A percentile compares a stretch with the other conserved stretches of the same genome.
These are phyloP conservation scores for Drosophila emarginata DNA, from an alignment of 2,888 invertebrate species.

Conservation along the genomic window DNA sequence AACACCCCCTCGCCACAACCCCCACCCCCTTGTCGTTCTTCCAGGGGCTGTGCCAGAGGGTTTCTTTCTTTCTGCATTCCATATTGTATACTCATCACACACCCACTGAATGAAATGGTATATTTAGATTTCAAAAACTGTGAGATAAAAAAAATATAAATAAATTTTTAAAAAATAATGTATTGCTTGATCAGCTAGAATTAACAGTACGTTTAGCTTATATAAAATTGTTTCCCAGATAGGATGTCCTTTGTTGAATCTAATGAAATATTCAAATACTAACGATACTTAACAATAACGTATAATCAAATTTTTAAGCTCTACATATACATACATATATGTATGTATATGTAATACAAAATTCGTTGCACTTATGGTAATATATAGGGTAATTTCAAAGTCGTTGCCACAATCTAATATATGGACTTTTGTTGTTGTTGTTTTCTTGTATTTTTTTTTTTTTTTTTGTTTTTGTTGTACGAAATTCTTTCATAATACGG, in stretches of 20 bases:
- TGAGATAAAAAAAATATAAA: too few relatives aligned
- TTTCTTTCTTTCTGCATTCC: conserved; percentile 25
- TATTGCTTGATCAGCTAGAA: too few relatives aligned
- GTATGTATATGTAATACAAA: too few relatives aligned
- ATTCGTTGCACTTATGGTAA: neutral
- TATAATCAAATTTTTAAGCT: too few relatives aligned
- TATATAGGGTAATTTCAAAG: neutral
- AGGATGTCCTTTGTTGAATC: too few relatives aligned
- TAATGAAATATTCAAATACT: too few relatives aligned
- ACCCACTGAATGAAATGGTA: neutral
- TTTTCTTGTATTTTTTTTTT: conserved; percentile 6
- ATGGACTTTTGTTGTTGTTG: neutral
- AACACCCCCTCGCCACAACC: conserved; percentile 3
- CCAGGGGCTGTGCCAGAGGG: conserved; percentile 13
- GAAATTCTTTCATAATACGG: conserved; percentile 61
- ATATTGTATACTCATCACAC: neutral
- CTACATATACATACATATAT: too few relatives aligned
- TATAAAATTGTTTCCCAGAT: too few relatives aligned
- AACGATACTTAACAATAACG: too few relatives aligned
- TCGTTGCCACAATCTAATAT: neutral
- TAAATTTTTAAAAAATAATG: too few relatives aligned
- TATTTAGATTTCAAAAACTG: neutral
- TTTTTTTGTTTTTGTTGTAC: conserved; percentile 20
- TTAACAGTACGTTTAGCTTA: too few relatives aligned
- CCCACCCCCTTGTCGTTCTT: neutral